These are phyloP conservation scores for Gonatopus flavifemur DNA, from an alignment of 1,140 invertebrate genomes.

Conservation along the genomic window DNA sequence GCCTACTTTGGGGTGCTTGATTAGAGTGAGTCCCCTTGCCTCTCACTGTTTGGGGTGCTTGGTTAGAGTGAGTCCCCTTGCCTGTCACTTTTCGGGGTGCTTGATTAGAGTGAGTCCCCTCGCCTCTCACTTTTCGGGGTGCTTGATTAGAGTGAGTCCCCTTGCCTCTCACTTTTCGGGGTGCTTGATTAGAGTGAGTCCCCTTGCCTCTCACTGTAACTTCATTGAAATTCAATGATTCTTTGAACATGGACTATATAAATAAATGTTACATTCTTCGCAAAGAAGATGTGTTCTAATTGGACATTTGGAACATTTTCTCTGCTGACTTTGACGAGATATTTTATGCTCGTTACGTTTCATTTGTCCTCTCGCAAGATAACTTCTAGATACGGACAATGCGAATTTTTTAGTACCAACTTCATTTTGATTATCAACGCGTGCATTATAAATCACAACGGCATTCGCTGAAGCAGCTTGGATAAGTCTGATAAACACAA, in stretches of 20 bases:
- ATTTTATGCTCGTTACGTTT: not conserved
- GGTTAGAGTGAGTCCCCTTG: too few relatives aligned
- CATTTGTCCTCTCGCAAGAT: not conserved
- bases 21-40: too few relatives aligned
- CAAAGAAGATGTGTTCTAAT: not conserved
- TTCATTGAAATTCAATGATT: too few relatives aligned
- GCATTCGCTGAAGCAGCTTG: not conserved
- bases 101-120: too few relatives aligned
- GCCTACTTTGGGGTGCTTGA: too few relatives aligned
- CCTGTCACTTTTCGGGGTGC: too few relatives aligned
- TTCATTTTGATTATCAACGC: not conserved
- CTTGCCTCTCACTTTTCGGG: too few relatives aligned
- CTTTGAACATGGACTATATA: not conserved
- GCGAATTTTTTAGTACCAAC: not conserved
- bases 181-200: too few relatives aligned
- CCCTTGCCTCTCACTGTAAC: too few relatives aligned
- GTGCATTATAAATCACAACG: not conserved
- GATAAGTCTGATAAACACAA: not conserved
- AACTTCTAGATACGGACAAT: not conserved
- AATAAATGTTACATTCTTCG: not conserved
- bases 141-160: too few relatives aligned
- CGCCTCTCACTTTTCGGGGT: too few relatives aligned
- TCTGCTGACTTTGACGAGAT: not conserved
- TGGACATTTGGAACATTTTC: not conserved
- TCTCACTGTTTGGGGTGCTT: too few relatives aligned